Conservation (phyloP, 2,797 vertebrate species). For the Bucorvus abyssinicus region DNA sequence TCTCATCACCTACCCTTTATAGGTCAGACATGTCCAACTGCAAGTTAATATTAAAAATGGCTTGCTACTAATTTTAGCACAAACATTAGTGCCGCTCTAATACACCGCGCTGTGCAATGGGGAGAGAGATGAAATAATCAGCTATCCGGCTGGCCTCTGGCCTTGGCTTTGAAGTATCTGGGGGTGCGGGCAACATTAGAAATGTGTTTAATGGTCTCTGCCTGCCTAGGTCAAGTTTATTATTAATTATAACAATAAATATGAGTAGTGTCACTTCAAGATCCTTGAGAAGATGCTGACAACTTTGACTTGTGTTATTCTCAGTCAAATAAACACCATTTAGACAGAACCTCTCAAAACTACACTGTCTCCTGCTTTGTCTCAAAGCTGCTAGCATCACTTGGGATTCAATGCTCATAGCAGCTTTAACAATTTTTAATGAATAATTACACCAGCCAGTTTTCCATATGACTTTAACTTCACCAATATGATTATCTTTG, state of each 20-base stretch:
- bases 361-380: background rate
- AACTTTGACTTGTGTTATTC: background rate
- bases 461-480: constrained; percentile 29
- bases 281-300: background rate
- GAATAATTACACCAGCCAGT: constrained; percentile 1
- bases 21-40: constrained; percentile 29
- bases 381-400: background rate
- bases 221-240: background rate
- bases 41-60: constrained; percentile 58
- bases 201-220: background rate
- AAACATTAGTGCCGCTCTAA: constrained; percentile 50
- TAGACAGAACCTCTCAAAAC: background rate
- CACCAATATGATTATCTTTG: constrained; percentile 1
- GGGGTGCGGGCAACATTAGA: background rate
- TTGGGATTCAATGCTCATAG: background rate
- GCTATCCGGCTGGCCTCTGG: background rate
- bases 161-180: constrained; percentile 26
- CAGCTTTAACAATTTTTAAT: constrained; percentile 15
- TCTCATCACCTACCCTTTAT: constrained; percentile 48
- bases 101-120: background rate
- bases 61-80: constrained; percentile 59
- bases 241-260: background rate
- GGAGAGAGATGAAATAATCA: constrained; percentile 12
- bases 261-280: background rate
- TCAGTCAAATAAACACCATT: background rate